phyloP scores from a whole-genome alignment of 2,113 vertebrate species.

The Perca schrenkii region DNA sequence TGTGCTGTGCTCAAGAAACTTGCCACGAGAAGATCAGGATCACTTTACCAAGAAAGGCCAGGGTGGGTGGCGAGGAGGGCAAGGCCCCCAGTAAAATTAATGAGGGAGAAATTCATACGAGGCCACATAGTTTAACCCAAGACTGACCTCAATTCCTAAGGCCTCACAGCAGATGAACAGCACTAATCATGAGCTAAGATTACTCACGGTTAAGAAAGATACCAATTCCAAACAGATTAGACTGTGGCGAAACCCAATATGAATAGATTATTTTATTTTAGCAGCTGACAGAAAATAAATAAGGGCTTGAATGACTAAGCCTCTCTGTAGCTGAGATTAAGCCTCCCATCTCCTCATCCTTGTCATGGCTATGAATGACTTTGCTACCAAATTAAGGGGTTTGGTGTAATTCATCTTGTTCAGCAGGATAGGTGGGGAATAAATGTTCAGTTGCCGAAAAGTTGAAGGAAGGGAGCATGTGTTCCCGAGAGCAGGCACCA shows the following conservation, averaged over 20 bases:
- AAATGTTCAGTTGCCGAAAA: constrained; percentile 16
- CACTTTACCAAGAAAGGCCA: constrained; percentile 38
- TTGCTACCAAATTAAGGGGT: constrained; percentile 65
- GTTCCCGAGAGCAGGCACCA: constrained; percentile 52
- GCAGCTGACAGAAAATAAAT: constrained; percentile 75
- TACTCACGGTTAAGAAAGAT: constrained; percentile 67
- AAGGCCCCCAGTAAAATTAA: constrained; percentile 51
- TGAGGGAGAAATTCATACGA: constrained; percentile 57
- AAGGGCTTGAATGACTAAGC: constrained; percentile 71
- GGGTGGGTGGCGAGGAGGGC: constrained; percentile 34
- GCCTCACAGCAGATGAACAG: constrained; percentile 66
- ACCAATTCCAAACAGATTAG: constrained; percentile 60
- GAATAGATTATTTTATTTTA: constrained; percentile 73
- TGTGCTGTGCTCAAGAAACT: constrained; percentile 24
- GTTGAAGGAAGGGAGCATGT: constrained; percentile 39
- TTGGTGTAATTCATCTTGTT: constrained; percentile 71
- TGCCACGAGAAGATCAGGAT: constrained; percentile 32
- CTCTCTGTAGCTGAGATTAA: constrained; percentile 71
- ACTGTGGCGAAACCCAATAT: constrained; percentile 76
- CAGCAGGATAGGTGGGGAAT: constrained; percentile 46
- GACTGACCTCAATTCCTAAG: constrained; percentile 60
- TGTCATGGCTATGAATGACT: constrained; percentile 72
- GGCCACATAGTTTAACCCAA: constrained; percentile 55
- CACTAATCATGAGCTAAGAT: constrained; percentile 68
- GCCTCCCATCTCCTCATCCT: constrained; percentile 57